These are phyloP conservation scores for Diuraphis noxia DNA, from an alignment of 1,140 invertebrate species.

Conservation along the genomic window DNA sequence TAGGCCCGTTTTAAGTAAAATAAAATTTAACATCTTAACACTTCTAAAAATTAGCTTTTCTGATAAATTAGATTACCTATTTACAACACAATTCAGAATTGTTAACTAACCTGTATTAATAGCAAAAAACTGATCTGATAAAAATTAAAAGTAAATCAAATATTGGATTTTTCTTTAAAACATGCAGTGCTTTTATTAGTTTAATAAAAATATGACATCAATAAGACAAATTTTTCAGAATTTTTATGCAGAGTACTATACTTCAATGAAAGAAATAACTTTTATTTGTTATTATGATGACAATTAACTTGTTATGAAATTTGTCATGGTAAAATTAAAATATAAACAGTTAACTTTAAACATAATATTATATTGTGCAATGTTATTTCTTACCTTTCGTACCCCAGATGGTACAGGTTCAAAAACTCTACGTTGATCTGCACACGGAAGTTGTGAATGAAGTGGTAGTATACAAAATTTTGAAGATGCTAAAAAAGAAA, in stretches of 20 bases:
- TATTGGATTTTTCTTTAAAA: too few relatives aligned
- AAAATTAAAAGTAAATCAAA: too few relatives aligned
- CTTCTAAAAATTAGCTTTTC: too few relatives aligned
- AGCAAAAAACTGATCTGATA: too few relatives aligned
- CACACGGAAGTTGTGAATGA: slow-evolving; percentile 87
- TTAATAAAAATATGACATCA: not conserved
- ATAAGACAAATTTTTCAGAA: too few relatives aligned
- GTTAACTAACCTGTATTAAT: too few relatives aligned
- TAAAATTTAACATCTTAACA: too few relatives aligned
- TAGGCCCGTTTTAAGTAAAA: too few relatives aligned
- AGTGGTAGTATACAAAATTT: slow-evolving; percentile 78
- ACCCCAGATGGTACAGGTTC: slow-evolving; percentile 72
- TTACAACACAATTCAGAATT: too few relatives aligned
- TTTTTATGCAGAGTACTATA: not conserved
- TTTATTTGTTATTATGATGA: not conserved
- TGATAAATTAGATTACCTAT: too few relatives aligned
- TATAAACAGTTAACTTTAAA: not conserved
- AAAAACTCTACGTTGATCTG: slow-evolving; percentile 88
- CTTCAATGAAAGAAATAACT: not conserved
- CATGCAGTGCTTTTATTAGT: not conserved
- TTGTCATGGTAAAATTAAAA: not conserved
- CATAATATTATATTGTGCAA: not conserved
- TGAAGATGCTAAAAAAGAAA: slow-evolving; percentile 54
- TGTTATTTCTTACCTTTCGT: slow-evolving; percentile 68
- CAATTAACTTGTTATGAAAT: not conserved